These are phyloP conservation scores for Nibea albiflora DNA, from an alignment of 2,113 vertebrate species.

Conservation along the genomic window DNA sequence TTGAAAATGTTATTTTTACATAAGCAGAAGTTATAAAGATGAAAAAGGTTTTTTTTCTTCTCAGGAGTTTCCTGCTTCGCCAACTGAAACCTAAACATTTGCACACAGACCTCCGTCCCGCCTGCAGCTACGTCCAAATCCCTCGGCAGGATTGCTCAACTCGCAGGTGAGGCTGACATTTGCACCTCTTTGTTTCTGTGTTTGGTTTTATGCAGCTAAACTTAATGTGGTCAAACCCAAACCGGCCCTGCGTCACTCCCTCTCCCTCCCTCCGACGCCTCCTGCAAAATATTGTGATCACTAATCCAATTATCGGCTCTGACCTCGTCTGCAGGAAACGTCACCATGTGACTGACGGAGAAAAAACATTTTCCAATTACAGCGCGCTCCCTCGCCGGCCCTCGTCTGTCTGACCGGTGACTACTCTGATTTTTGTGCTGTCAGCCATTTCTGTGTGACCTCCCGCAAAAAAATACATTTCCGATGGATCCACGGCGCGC, in stretches of 20 bases:
- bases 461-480: conserved; percentile 16
- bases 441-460: conserved; percentile 57
- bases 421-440: conserved; percentile 54
- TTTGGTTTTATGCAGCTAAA: conserved; percentile 14
- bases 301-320: conserved; percentile 52
- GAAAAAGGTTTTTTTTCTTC: not conserved
- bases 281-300: conserved; percentile 39
- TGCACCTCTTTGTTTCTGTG: conserved; percentile 1
- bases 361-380: conserved; percentile 71
- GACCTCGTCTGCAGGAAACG: conserved; percentile 48
- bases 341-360: conserved; percentile 54
- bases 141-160: not conserved
- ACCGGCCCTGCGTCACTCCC: too few species aligned
- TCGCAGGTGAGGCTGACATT: conserved; percentile 24
- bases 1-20: not conserved
- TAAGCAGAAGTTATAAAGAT: not conserved
- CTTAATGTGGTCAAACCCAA: not conserved
- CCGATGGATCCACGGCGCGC: conserved; percentile 44
- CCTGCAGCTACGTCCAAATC: not conserved
- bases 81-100: not conserved
- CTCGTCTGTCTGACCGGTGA: conserved; percentile 63
- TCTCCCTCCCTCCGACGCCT: not conserved
- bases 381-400: conserved; percentile 40
- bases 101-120: not conserved
- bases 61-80: not conserved